A percentile compares a stretch with the other conserved stretches of the same genome.
These are phyloP conservation scores for Kuschelorhynchus macadamiae DNA, from an alignment of 2,888 invertebrate species.

Conservation along the genomic window DNA sequence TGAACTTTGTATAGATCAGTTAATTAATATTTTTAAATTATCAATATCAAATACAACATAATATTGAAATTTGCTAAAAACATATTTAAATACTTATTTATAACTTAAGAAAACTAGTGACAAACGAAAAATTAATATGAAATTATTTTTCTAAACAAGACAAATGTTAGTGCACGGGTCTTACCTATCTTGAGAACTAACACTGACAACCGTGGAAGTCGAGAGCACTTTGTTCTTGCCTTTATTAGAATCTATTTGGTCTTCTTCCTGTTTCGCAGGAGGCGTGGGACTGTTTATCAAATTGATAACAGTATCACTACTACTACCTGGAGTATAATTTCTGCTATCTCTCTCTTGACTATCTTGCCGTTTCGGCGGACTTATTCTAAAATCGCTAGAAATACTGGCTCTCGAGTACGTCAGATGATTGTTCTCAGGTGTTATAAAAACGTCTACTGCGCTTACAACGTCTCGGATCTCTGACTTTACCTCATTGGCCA, in stretches of 20 bases:
- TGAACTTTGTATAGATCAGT: too few relatives aligned
- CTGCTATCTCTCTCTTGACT: constrained; percentile 45
- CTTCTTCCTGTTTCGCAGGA: constrained; percentile 70
- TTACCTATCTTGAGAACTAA: constrained; percentile 79
- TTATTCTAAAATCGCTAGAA: constrained; percentile 32
- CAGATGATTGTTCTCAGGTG: constrained; percentile 63
- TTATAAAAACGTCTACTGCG: constrained; percentile 76
- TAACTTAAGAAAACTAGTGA: too few relatives aligned
- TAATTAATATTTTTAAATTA: too few relatives aligned
- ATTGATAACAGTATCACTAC: constrained; percentile 64
- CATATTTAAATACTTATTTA: too few relatives aligned
- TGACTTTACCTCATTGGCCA: constrained; percentile 85
- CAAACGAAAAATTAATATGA: too few relatives aligned
- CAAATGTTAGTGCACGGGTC: too few relatives aligned
- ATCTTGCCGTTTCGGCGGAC: constrained; percentile 52
- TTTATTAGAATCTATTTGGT: constrained; percentile 61
- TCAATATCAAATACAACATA: too few relatives aligned
- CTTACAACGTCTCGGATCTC: constrained; percentile 82
- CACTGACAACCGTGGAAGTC: constrained; percentile 78
- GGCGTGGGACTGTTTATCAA: constrained; percentile 61
- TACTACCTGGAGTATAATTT: constrained; percentile 63
- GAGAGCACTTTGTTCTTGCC: constrained; percentile 73
- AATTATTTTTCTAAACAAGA: too few relatives aligned
- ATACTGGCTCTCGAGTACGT: constrained; percentile 54
- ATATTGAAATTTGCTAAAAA: too few relatives aligned